Evolutionary conservation across 2,113 vertebrate species (phyloP), one percentile per base, ranked within the genome.

Genomic region (Scartelaos histophorus): DNA sequence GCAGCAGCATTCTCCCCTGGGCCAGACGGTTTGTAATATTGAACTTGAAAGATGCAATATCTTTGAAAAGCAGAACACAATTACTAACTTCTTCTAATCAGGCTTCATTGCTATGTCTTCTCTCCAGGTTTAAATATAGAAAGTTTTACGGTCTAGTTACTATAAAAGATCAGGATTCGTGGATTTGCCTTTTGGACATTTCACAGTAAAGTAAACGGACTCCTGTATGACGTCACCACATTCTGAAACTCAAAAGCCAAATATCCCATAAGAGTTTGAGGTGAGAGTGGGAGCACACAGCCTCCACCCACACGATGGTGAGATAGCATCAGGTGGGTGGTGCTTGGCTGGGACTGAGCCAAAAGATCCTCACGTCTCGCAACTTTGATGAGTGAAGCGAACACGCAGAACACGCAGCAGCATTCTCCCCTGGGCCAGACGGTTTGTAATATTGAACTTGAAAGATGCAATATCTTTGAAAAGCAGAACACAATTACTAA

Each of bases 301-400:
- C 70, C 70, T 85, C 82, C 71, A 76, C 80, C 84, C 81, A 85
- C 73, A 82, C 79, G 62, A 86, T 10, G n/a, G 47, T 60, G 29
- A 53, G 65, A 68, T 75, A 69, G 85, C 81, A 70, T 87, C 71
- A 72, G 83, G 69, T 74, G 71, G 69, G 78, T 74, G 81, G 74
- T 68, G 71, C 84, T 81, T 83, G 74, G 73, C 69, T 82, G 81
- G 80, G 78, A 78, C 53, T 70, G 78, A 76, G 80, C 81, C 87
- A 89, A 72, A 74, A 79, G 69, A 64, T 45, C 67, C 73, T 81
- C 73, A 68, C 74, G 85, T 81, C 83, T 84, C 82, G 83, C 24
- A 81, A 78, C 85, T 90, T 82, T 84, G 85, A 91, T 88, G 85
- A 86, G 68, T 82, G 75, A 81, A 92, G 84, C 87, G 85, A 85